Percentiles rank a stretch among this genome's conserved stretches.
Evolutionary conservation across 2,797 vertebrate species (phyloP).

Genomic region (Anguilla marmorata): DNA sequence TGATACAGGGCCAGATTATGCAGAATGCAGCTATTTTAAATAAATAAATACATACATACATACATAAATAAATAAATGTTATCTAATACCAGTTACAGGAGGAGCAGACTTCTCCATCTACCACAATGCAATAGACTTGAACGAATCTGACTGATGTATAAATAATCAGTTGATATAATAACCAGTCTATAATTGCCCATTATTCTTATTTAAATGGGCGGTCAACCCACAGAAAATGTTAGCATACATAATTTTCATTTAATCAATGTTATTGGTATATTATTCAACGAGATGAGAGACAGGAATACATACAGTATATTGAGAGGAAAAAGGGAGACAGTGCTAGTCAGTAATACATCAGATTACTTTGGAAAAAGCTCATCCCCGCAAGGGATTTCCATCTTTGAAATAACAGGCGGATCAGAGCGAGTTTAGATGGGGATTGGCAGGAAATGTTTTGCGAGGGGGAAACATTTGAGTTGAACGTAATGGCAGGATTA

Average conservation of each 20-base stretch:
- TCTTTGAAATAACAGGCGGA: background rate
- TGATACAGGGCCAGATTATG: too few relatives aligned
- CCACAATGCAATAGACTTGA: too few relatives aligned
- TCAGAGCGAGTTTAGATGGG: background rate
- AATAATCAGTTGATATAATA: too few relatives aligned
- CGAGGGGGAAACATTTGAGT: background rate
- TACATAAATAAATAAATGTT: too few relatives aligned
- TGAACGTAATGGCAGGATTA: constrained; percentile 27
- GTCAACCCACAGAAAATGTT: background rate
- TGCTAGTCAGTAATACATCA: background rate
- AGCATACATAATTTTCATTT: background rate
- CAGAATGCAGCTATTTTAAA: too few relatives aligned
- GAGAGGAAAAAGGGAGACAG: background rate
- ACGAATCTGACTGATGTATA: too few relatives aligned
- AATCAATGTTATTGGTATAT: background rate
- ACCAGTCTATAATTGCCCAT: too few relatives aligned
- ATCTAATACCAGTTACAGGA: too few relatives aligned
- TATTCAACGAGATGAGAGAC: background rate
- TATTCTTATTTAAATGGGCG: too few relatives aligned
- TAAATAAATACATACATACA: too few relatives aligned
- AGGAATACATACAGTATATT: too few relatives aligned
- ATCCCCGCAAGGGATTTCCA: constrained; percentile 27
- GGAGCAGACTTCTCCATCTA: too few relatives aligned
- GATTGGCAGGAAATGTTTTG: constrained; percentile 2
- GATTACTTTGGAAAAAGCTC: constrained; percentile 15